Conservation (phyloP, 1,140 invertebrate species). For the Maconellicoccus hirsutus region DNA sequence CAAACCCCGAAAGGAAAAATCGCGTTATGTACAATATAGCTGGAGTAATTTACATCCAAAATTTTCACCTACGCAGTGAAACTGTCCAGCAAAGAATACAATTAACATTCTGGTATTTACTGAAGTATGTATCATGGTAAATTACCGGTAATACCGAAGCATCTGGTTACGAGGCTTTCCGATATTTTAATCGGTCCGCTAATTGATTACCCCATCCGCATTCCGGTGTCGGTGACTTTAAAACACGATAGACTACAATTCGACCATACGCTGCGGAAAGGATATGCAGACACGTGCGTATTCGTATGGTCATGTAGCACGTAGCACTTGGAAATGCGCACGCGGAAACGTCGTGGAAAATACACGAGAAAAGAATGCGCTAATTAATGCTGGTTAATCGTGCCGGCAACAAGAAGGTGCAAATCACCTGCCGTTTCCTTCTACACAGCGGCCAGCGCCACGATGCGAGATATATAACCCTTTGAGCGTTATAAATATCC, state of each 20-base stretch:
- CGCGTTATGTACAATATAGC: too few relatives aligned
- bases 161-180: too few relatives aligned
- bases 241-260: background rate
- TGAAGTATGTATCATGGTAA: too few relatives aligned
- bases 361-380: background rate
- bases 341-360: background rate
- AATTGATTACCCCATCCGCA: too few relatives aligned
- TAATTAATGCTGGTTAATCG: background rate
- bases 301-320: background rate
- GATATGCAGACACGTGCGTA: background rate
- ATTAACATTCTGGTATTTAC: too few relatives aligned
- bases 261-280: background rate
- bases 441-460: background rate
- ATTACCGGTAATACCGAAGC: too few relatives aligned
- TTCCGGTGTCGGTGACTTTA: background rate
- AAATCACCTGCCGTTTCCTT: constrained; percentile 3
- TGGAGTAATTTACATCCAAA: too few relatives aligned
- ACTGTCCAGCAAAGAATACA: too few relatives aligned
- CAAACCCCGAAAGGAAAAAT: too few relatives aligned
- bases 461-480: background rate
- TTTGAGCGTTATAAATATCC: background rate
- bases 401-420: background rate
- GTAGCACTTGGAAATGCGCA: too few relatives aligned
- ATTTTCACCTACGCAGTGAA: too few relatives aligned
- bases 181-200: too few relatives aligned